phyloP scores from a whole-genome alignment of 1,140 invertebrate genomes.

The Leptinotarsa texana region DNA sequence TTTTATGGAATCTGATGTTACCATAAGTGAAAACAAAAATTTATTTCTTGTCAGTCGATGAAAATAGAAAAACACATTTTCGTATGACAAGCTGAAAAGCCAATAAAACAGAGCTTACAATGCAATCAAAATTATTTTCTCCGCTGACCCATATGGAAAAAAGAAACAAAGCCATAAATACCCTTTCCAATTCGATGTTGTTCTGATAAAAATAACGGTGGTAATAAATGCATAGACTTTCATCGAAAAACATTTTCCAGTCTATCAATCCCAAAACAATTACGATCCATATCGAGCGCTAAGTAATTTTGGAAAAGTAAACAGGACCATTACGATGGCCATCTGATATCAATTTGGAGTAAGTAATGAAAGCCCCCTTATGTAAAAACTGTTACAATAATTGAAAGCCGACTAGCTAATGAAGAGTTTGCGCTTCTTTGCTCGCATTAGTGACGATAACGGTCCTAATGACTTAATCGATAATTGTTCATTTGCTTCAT shows the following conservation, averaged over 20 bases:
- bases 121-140: no score
- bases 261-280: background rate
- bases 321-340: constrained; percentile 11
- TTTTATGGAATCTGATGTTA: no score
- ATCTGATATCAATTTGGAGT: constrained; percentile 25
- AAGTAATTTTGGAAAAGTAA: constrained; percentile 10
- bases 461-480: constrained; percentile 49
- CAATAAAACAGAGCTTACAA: no score
- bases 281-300: constrained; percentile 9
- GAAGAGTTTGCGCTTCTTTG: constrained; percentile 46
- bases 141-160: background rate
- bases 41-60: no score
- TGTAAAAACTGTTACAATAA: constrained; percentile 33
- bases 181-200: background rate
- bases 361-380: constrained; percentile 31
- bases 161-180: background rate
- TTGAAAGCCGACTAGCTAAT: constrained; percentile 38
- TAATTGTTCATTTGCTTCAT: constrained; percentile 47
- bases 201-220: background rate
- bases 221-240: background rate
- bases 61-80: no score
- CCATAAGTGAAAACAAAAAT: no score
- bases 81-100: no score
- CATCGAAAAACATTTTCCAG: background rate
- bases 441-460: constrained; percentile 47